A percentile compares a stretch with the other conserved stretches of the same genome.
Evolutionary conservation across 1,140 invertebrate species (phyloP).

Genomic region (Drosophila yakuba): DNA sequence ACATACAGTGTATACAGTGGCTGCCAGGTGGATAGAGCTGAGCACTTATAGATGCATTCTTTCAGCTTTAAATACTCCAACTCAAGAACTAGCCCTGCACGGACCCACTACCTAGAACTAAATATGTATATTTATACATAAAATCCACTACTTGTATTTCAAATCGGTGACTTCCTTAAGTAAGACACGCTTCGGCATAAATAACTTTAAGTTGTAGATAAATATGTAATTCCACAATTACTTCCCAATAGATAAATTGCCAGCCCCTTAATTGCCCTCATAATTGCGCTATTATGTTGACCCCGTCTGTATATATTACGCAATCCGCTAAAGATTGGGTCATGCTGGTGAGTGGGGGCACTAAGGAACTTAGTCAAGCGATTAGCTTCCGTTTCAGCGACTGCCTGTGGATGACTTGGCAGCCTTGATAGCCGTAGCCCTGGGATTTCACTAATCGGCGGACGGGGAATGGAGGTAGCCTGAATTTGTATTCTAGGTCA

Average conservation of each 20-base stretch:
- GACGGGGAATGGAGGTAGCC: slow-evolving; percentile 9
- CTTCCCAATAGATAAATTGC: no score
- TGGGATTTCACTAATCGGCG: slow-evolving; percentile 51
- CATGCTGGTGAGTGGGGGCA: slow-evolving; percentile 15
- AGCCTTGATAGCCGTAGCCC: slow-evolving; percentile 56
- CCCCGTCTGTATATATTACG: slow-evolving; percentile 32
- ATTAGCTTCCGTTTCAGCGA: slow-evolving; percentile 72
- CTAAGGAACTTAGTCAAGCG: slow-evolving; percentile 69
- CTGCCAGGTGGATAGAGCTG: not conserved
- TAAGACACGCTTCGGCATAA: no score
- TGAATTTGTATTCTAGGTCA: slow-evolving; percentile 58
- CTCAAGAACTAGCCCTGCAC: no score
- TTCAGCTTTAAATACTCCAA: no score
- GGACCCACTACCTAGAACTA: no score
- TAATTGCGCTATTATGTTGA: not conserved
- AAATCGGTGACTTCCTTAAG: no score
- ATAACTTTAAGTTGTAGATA: no score
- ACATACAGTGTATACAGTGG: not conserved
- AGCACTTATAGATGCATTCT: not conserved
- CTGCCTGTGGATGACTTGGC: slow-evolving; percentile 57
- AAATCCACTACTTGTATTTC: no score
- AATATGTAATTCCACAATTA: no score
- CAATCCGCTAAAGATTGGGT: slow-evolving; percentile 44
- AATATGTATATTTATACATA: no score
- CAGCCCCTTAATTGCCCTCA: not conserved